These are phyloP conservation scores for Eustalomyia histrio DNA, from an alignment of 2,888 invertebrate species.

Conservation along the genomic window DNA sequence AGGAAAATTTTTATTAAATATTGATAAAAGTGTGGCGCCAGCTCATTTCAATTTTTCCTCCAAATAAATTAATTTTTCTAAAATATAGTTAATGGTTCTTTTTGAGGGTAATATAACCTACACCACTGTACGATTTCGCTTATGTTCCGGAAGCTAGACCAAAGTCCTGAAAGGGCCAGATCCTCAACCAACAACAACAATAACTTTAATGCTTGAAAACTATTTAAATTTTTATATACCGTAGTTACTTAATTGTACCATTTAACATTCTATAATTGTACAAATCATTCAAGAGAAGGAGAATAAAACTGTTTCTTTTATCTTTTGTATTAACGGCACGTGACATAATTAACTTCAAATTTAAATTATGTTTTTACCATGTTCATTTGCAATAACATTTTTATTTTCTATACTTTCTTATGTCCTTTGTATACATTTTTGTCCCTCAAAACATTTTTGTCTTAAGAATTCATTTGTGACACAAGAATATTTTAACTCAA, in stretches of 20 bases:
- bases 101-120: too few relatives aligned
- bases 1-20: too few relatives aligned
- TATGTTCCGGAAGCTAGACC: too few relatives aligned
- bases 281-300: background rate
- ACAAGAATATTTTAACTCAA: too few relatives aligned
- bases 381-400: slow-evolving; percentile 14
- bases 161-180: too few relatives aligned
- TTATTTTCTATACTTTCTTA: slow-evolving; percentile 14
- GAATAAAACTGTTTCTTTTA: background rate
- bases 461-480: background rate
- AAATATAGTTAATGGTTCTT: too few relatives aligned
- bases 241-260: background rate
- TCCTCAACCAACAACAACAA: too few relatives aligned
- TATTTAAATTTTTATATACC: background rate
- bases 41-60: too few relatives aligned
- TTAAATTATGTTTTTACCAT: slow-evolving; percentile 31
- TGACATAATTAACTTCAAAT: slow-evolving; percentile 58
- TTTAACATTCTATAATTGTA: slow-evolving; percentile 7
- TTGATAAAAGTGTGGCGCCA: too few relatives aligned
- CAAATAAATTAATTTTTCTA: too few relatives aligned
- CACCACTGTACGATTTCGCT: too few relatives aligned
- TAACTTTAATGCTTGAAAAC: background rate
- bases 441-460: background rate
- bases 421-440: background rate
- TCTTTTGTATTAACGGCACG: slow-evolving; percentile 39